A percentile compares a stretch with the other conserved stretches of the same genome.
Evolutionary conservation across 1,140 invertebrate genomes (phyloP).

Genomic region (Dendrolimus kikuchii): DNA sequence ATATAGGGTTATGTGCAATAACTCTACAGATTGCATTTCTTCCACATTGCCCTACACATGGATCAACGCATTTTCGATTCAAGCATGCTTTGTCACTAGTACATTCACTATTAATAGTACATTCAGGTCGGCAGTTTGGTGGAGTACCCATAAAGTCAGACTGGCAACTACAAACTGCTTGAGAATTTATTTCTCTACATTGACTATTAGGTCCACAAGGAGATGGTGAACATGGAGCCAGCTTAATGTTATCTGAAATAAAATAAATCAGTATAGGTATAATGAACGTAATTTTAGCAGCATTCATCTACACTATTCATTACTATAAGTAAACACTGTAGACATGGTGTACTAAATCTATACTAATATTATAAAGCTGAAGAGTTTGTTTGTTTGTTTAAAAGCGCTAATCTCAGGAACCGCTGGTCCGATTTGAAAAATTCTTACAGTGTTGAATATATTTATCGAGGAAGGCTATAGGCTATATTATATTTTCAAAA

Average conservation of each 20-base stretch:
- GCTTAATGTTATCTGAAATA: slow-evolving; percentile 46
- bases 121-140: slow-evolving; percentile 83
- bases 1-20: slow-evolving; percentile 81
- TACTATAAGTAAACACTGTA: too few relatives aligned
- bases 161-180: slow-evolving; percentile 79
- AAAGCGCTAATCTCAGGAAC: too few relatives aligned
- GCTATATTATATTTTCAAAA: too few relatives aligned
- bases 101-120: slow-evolving; percentile 82
- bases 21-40: slow-evolving; percentile 82
- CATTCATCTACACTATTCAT: too few relatives aligned
- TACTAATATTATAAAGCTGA: too few relatives aligned
- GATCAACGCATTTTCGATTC: slow-evolving; percentile 82
- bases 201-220: slow-evolving; percentile 85
- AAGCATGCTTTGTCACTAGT: slow-evolving; percentile 81
- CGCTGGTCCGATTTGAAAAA: too few relatives aligned
- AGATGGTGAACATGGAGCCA: slow-evolving; percentile 77
- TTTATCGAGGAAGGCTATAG: too few relatives aligned
- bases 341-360: too few relatives aligned
- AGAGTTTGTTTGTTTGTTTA: too few relatives aligned
- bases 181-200: slow-evolving; percentile 79
- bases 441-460: too few relatives aligned
- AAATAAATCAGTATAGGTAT: not conserved
- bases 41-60: slow-evolving; percentile 84
- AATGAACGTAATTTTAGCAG: not conserved
- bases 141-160: slow-evolving; percentile 80